phyloP scores from a whole-genome alignment of 2,113 vertebrate genomes.

The Tragelaphus strepsiceros region DNA sequence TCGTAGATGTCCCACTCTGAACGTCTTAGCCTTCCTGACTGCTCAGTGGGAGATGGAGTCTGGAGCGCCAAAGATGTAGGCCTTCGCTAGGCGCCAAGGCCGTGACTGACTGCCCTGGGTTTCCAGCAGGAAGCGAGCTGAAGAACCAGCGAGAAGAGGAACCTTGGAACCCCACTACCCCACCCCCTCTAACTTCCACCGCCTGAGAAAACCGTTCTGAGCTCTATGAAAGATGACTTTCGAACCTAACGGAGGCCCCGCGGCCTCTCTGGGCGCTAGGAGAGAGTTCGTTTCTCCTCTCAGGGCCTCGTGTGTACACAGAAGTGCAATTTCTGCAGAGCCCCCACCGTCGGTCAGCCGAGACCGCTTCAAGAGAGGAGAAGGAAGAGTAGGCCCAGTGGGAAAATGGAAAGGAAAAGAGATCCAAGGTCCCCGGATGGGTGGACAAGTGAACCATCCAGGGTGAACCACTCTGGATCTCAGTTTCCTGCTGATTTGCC shows the following conservation, averaged over 20 bases:
- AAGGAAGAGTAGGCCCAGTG: neutral
- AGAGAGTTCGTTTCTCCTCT: neutral
- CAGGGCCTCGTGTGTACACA: rapidly evolving
- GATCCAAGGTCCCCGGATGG: neutral
- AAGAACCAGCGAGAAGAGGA: too few relatives aligned
- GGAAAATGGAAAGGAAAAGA: neutral
- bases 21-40: neutral
- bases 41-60: neutral
- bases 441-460: neutral
- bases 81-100: neutral
- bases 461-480: neutral
- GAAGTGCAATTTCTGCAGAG: neutral
- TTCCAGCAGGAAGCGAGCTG: neutral
- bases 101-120: neutral
- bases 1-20: neutral
- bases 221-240: neutral
- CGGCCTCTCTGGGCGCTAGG: neutral
- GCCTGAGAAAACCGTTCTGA: neutral
- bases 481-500: neutral
- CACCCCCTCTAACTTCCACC: rapidly evolving
- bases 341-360: rapidly evolving
- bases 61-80: rapidly evolving
- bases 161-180: too few relatives aligned
- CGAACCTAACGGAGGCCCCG: neutral
- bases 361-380: neutral